These are phyloP conservation scores for Sardinella longiceps DNA, from an alignment of 2,797 vertebrate genomes.

Conservation along the genomic window DNA sequence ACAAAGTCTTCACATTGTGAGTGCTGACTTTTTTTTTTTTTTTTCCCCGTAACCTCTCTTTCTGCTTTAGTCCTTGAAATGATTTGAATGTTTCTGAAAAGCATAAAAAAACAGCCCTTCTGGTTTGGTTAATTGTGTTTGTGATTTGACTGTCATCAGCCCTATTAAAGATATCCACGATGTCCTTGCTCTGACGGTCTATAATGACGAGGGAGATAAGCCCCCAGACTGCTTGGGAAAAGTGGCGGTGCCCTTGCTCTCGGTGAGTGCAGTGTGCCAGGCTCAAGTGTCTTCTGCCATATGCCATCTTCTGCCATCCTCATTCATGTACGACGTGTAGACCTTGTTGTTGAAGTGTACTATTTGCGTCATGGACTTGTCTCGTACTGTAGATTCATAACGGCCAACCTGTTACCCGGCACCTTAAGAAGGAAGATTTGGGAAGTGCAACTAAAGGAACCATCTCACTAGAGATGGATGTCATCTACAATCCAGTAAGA, in stretches of 20 bases:
- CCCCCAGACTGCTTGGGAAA: slow-evolving; percentile 89
- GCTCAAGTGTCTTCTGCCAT: not conserved
- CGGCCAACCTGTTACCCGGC: slow-evolving; percentile 81
- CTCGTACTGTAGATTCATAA: slow-evolving; percentile 83
- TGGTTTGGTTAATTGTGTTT: not conserved
- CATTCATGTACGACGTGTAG: not conserved
- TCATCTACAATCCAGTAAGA: slow-evolving; percentile 93
- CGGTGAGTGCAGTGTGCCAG: slow-evolving; percentile 77
- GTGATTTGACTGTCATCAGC: slow-evolving; percentile 69
- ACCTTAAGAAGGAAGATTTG: slow-evolving; percentile 91
- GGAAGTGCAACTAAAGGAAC: slow-evolving; percentile 84
- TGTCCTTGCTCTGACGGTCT: slow-evolving; percentile 87
- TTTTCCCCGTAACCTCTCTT: too few relatives aligned
- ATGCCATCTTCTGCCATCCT: not conserved
- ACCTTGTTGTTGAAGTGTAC: too few relatives aligned
- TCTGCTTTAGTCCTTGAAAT: not conserved
- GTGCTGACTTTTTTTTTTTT: slow-evolving; percentile 50
- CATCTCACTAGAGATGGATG: slow-evolving; percentile 87
- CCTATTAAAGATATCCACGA: slow-evolving; percentile 95
- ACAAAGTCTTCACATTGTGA: slow-evolving; percentile 93
- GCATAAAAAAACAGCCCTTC: not conserved
- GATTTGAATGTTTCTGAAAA: not conserved
- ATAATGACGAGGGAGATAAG: slow-evolving; percentile 94
- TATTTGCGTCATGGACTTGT: slow-evolving; percentile 21
- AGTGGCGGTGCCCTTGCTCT: slow-evolving; percentile 89